Base-by-base conservation (phyloP, 2,113 vertebrate genomes). In the Macrotus californicus region DNA sequence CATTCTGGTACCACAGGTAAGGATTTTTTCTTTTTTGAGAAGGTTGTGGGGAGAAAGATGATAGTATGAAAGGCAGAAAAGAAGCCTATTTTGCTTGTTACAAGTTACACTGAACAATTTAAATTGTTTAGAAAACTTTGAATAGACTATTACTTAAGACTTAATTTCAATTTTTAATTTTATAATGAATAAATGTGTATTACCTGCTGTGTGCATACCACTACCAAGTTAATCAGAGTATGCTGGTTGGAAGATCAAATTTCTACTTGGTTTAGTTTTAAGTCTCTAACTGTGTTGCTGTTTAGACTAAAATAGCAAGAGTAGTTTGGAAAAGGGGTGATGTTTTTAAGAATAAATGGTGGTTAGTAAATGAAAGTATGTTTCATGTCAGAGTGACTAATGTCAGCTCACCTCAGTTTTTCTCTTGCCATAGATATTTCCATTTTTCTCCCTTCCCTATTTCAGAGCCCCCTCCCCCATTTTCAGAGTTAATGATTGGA, bases 1-100 rank as follows among this genome's bases (percentile, higher is more conserved):
- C 99, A 99, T 96, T 98, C 99, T 94, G 99, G 99, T 91, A 98
- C 98, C 96, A 98, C 99, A 99, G 99, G 99, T 99, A 96, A 98
- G 98, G n/a, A 89, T 31, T 92, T 94, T 75, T 82, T 96, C 34
- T 54, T 93, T 94, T 88, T 80, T 39, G 22, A 72, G 59, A 79
- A 90, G 93, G 61, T 79, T 89, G 31, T 39, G 7, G 61, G 29
- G 34, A 83, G 67, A 92, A 69, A 87, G 13, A 50, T 81, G 56
- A 54, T 94, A 7, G 7, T 84, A 69, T 52, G 14, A 64, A 56
- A 70, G 29, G n/a, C 36, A 43, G 18, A 76, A 75, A 70, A 89
- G 36, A 76, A 76, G 61, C n/a, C 77, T 67, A 13, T 66, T 73
- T 90, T 79, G 43, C 34, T 93, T 2, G 50, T 24, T 83, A 56